Conservation (phyloP, 2,113 vertebrate species). For the Saiga tatarica region DNA sequence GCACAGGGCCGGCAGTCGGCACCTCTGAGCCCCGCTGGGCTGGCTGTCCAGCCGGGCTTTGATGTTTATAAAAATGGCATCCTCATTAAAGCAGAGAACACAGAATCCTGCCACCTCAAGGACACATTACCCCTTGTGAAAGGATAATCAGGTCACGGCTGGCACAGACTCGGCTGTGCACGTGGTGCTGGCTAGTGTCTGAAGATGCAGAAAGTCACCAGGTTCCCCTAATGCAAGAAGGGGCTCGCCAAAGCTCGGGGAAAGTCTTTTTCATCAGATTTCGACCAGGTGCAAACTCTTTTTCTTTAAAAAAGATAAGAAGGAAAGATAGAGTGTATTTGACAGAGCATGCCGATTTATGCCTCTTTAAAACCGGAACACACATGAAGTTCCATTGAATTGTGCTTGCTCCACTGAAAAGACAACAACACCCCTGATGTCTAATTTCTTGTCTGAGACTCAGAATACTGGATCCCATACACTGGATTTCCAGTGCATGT, state of each 20-base stretch:
- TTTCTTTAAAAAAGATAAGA: background rate
- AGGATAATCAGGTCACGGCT: conserved; percentile 56
- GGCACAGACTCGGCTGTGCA: conserved; percentile 7
- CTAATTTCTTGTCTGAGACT: background rate
- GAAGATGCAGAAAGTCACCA: conserved; percentile 4
- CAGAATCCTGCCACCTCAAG: conserved; percentile 38
- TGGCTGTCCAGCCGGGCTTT: conserved; percentile 59
- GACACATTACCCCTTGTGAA: conserved; percentile 43
- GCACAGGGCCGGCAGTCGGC: background rate
- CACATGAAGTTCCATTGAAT: background rate
- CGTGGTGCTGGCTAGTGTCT: background rate
- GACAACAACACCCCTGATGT: background rate
- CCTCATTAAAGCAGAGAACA: conserved; percentile 50
- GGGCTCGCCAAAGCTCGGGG: background rate
- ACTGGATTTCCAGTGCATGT: background rate
- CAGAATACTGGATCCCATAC: background rate
- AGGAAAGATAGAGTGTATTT: background rate
- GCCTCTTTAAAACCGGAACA: background rate
- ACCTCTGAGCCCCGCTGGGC: background rate
- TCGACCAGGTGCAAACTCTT: background rate
- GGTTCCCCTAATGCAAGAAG: background rate
- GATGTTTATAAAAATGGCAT: conserved; percentile 66
- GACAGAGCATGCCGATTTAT: background rate
- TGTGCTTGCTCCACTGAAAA: background rate
- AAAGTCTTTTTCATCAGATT: background rate